Conservation (phyloP, 2,797 vertebrate genomes). For the Esox lucius region DNA sequence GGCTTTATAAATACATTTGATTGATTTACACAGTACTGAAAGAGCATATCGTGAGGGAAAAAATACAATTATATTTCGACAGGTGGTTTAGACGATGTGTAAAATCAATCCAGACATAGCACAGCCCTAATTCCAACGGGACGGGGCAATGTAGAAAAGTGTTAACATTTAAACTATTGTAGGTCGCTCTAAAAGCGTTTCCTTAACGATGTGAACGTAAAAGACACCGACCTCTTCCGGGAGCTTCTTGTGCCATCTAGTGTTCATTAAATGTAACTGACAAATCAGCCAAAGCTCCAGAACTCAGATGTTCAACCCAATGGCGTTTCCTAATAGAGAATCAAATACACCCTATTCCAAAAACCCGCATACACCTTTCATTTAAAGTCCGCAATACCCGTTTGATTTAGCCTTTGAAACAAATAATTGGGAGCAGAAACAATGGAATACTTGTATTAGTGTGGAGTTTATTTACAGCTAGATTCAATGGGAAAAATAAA, state of each 20-base stretch:
- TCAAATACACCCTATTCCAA: background rate
- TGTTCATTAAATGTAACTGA: background rate
- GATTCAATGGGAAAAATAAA: conserved; percentile 41
- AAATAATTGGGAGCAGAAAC: background rate
- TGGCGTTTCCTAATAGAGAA: background rate
- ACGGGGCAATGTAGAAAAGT: too few relatives aligned
- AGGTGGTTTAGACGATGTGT: too few relatives aligned
- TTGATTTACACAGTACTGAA: too few relatives aligned
- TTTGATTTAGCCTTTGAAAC: background rate
- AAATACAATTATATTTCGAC: too few relatives aligned
- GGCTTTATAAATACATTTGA: too few relatives aligned
- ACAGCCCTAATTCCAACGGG: too few relatives aligned
- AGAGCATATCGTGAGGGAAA: too few relatives aligned
- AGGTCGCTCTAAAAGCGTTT: too few relatives aligned
- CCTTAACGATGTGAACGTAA: too few relatives aligned
- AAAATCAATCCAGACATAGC: too few relatives aligned
- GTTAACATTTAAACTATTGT: too few relatives aligned
- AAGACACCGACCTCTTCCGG: too few relatives aligned
- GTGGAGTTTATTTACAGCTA: conserved; percentile 67
- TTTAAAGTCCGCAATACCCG: background rate
- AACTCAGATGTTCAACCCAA: background rate
- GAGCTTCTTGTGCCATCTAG: background rate
- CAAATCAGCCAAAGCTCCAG: background rate
- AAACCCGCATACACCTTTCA: background rate
- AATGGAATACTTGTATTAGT: conserved; percentile 20